phyloP scores from a whole-genome alignment of 2,888 invertebrate genomes.

The Ophion obscuratus region DNA sequence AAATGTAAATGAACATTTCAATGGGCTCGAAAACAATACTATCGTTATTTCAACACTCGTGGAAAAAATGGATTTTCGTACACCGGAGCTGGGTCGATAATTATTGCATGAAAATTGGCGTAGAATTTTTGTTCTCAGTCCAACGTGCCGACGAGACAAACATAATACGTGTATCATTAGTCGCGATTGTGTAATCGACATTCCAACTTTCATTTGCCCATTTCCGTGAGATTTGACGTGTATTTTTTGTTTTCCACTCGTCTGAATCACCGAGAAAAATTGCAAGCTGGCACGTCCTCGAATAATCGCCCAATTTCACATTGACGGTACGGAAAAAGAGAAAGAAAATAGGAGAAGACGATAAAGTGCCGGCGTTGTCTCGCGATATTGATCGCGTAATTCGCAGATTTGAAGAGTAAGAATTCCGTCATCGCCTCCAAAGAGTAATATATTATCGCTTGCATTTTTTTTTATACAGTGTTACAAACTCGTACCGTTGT shows the following conservation, averaged over 20 bases:
- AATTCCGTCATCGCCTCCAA: constrained; percentile 58
- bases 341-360: constrained; percentile 8
- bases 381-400: constrained; percentile 42
- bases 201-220: constrained; percentile 54
- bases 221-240: constrained; percentile 34
- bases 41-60: too few species aligned
- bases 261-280: constrained; percentile 15
- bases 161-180: constrained; percentile 26
- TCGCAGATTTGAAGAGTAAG: constrained; percentile 23
- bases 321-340: constrained; percentile 20
- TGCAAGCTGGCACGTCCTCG: too few species aligned
- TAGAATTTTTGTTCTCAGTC: constrained; percentile 16
- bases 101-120: constrained; percentile 5
- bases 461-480: constrained; percentile 65
- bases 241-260: constrained; percentile 12
- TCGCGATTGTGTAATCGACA: constrained; percentile 57
- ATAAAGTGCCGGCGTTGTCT: constrained; percentile 60
- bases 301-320: neutral
- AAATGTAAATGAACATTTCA: neutral
- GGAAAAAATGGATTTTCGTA: neutral
- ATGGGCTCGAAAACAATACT: neutral
- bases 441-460: constrained; percentile 65
- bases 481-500: constrained; percentile 43
- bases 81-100: neutral
- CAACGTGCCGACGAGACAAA: constrained; percentile 15